Percentiles rank a stretch among this genome's conserved stretches.
phyloP scores from a whole-genome alignment of 2,113 vertebrate genomes.

The Grus americana region DNA sequence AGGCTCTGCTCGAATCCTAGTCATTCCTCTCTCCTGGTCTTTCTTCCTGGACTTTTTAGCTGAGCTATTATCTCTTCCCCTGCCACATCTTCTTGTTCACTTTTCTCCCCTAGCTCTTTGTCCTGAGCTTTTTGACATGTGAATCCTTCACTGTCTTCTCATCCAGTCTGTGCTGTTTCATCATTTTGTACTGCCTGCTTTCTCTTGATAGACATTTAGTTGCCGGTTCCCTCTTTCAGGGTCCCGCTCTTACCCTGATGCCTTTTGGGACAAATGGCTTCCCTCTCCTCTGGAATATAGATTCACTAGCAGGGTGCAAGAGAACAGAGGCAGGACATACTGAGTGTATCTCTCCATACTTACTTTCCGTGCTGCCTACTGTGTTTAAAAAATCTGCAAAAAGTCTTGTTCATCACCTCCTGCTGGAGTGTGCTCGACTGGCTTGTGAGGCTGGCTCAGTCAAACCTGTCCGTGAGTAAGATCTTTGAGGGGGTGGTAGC shows the following conservation, averaged over 20 bases:
- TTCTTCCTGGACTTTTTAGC: neutral
- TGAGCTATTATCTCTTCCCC: neutral
- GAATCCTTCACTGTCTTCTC: neutral
- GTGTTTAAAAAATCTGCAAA: neutral
- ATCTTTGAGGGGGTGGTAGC: slow-evolving; percentile 1
- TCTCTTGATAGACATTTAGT: neutral
- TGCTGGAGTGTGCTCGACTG: neutral
- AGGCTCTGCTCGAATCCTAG: neutral
- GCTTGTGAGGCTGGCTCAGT: neutral
- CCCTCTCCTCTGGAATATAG: neutral
- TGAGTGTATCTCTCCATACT: neutral
- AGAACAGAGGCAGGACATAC: neutral
- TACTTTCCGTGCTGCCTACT: neutral
- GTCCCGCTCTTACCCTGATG: neutral
- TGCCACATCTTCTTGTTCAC: neutral
- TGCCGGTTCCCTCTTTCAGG: neutral
- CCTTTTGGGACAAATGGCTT: neutral
- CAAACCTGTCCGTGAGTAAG: neutral
- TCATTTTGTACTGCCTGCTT: neutral
- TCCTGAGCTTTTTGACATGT: neutral
- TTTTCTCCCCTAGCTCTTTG: neutral
- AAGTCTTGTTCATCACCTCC: neutral
- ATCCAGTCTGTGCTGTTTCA: neutral
- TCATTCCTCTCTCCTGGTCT: neutral
- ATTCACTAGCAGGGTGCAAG: neutral